Evolutionary conservation across 2,113 vertebrate species (phyloP).

Genomic region (Sceloporus tristichus): DNA sequence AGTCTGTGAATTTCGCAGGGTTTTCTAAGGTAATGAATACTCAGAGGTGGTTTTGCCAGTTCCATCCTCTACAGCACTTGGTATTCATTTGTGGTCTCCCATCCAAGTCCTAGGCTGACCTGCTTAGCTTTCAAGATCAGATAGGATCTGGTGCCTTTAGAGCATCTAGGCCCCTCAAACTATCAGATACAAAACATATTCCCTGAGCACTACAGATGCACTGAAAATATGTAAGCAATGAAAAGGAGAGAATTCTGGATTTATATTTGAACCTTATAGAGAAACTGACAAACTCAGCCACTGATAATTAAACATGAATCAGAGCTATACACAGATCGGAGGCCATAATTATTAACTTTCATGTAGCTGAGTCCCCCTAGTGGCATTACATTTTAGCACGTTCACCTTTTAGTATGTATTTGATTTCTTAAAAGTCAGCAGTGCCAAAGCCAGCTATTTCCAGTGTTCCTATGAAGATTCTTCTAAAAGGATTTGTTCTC

Average conservation of each 20-base stretch:
- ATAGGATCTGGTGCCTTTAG: too few relatives aligned
- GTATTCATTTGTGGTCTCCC: too few relatives aligned
- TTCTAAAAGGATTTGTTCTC: neutral
- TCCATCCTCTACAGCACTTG: too few relatives aligned
- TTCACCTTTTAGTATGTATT: constrained; percentile 37
- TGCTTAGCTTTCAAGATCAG: too few relatives aligned
- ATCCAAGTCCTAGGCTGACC: too few relatives aligned
- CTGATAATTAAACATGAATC: neutral
- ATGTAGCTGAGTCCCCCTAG: constrained; percentile 74
- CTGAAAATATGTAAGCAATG: neutral
- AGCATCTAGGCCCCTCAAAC: neutral
- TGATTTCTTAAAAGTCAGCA: constrained; percentile 26
- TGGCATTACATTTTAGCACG: constrained; percentile 48
- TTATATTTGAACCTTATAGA: neutral
- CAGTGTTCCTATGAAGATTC: neutral
- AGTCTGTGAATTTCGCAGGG: too few relatives aligned
- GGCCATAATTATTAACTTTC: neutral
- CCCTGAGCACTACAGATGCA: neutral
- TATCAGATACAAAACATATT: neutral
- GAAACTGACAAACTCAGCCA: neutral
- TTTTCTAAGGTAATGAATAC: too few relatives aligned
- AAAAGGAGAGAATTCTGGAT: constrained; percentile 1
- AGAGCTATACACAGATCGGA: neutral
- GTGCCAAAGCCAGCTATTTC: constrained; percentile 47
- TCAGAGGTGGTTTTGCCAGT: too few relatives aligned